Conservation (phyloP, 2,888 invertebrate genomes). For the Catocala nupta region DNA sequence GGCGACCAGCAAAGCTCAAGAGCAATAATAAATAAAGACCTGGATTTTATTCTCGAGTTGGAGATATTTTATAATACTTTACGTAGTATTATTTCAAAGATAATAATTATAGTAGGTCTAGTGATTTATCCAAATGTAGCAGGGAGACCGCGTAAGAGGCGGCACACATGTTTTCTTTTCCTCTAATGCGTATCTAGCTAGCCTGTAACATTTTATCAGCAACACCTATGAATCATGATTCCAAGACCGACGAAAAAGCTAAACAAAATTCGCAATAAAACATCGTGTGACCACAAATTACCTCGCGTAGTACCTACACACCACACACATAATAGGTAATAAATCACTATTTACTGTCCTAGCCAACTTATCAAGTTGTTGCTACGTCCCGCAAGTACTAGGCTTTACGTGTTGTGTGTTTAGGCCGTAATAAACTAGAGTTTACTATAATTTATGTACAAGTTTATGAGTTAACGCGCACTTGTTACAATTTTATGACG, state of each 20-base stretch:
- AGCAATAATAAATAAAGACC: no score
- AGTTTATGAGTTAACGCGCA: slow-evolving; percentile 21
- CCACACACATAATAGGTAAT: slow-evolving; percentile 45
- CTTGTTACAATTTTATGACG: slow-evolving; percentile 11
- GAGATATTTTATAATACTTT: no score
- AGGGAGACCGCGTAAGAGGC: no score
- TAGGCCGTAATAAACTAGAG: slow-evolving; percentile 33
- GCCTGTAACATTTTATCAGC: not conserved
- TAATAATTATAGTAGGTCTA: no score
- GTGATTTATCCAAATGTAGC: no score
- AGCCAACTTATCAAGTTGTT: slow-evolving; percentile 50
- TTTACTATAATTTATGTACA: slow-evolving; percentile 35
- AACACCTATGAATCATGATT: slow-evolving; percentile 39
- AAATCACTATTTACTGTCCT: slow-evolving; percentile 62
- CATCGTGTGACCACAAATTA: slow-evolving; percentile 42
- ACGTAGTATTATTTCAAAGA: no score
- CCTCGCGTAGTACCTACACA: slow-evolving; percentile 38
- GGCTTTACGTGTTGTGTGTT: slow-evolving; percentile 32
- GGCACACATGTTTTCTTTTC: no score
- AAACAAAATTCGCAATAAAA: slow-evolving; percentile 44
- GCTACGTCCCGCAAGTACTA: slow-evolving; percentile 27
- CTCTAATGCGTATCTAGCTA: not conserved
- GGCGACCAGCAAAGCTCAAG: no score
- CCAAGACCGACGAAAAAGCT: slow-evolving; percentile 29
- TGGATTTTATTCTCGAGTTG: no score